Conservation (phyloP, 2,113 vertebrate species). For the Apus apus region DNA sequence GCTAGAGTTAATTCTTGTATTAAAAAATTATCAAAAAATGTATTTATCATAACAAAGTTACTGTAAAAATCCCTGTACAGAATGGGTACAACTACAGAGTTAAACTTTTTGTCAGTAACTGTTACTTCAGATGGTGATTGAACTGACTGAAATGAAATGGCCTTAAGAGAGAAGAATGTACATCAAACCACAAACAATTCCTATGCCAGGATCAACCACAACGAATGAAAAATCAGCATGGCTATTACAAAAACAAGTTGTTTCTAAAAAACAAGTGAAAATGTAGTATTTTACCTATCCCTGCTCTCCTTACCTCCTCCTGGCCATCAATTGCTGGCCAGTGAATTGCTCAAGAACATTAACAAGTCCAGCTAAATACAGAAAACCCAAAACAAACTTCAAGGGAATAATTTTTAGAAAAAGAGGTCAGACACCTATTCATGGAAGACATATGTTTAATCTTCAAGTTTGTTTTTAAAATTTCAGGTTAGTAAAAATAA, state of each 20-base stretch:
- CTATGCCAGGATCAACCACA: neutral
- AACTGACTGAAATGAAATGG: conserved; percentile 2
- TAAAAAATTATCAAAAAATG: neutral
- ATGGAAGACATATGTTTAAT: neutral
- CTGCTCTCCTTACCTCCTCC: neutral
- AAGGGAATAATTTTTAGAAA: neutral
- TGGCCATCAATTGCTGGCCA: neutral
- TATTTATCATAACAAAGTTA: neutral
- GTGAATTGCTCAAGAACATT: neutral
- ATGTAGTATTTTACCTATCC: neutral
- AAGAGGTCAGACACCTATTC: neutral
- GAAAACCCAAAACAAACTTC: neutral
- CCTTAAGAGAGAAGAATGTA: neutral
- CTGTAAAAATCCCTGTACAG: neutral
- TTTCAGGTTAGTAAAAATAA: neutral
- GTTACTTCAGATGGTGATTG: neutral
- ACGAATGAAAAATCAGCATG: neutral
- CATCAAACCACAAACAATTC: neutral
- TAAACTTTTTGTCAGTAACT: neutral
- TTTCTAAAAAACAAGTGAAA: neutral
- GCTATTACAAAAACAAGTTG: neutral
- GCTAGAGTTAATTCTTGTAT: neutral
- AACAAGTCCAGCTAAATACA: neutral
- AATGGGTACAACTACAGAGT: neutral
- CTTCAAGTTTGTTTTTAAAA: neutral